A percentile compares a stretch with the other conserved stretches of the same genome.
Conservation (phyloP, 1,140 invertebrate species). For the Papilio aristodemus region DNA sequence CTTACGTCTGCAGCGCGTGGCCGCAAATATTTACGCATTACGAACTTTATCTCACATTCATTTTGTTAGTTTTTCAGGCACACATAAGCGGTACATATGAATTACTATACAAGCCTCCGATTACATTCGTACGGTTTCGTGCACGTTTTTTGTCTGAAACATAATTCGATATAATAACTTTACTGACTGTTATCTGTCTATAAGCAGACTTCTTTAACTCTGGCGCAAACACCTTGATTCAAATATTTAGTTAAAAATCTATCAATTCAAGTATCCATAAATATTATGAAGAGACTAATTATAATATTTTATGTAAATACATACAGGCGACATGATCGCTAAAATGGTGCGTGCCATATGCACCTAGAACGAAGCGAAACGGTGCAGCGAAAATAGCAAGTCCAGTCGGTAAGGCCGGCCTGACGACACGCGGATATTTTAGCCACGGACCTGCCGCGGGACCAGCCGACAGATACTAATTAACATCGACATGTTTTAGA, state of each 20-base stretch:
- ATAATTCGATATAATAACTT: no score
- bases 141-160: no score
- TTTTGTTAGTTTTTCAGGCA: background rate
- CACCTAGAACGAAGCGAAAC: background rate
- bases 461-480: background rate
- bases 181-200: no score
- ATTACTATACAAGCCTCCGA: no score
- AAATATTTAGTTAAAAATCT: no score
- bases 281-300: background rate
- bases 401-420: background rate
- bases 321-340: background rate
- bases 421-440: constrained; percentile 10
- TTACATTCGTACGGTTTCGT: no score
- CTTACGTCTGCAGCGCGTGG: background rate
- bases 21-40: background rate
- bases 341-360: background rate
- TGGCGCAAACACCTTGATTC: no score
- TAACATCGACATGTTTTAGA: constrained; percentile 8
- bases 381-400: background rate
- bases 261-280: background rate
- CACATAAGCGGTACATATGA: background rate
- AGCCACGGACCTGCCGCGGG: background rate
- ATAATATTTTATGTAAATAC: background rate
- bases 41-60: background rate
- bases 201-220: no score